Percentiles rank a stretch among this genome's conserved stretches.
Conservation (phyloP, 2,888 invertebrate genomes). For the Anthophora plumipes region DNA sequence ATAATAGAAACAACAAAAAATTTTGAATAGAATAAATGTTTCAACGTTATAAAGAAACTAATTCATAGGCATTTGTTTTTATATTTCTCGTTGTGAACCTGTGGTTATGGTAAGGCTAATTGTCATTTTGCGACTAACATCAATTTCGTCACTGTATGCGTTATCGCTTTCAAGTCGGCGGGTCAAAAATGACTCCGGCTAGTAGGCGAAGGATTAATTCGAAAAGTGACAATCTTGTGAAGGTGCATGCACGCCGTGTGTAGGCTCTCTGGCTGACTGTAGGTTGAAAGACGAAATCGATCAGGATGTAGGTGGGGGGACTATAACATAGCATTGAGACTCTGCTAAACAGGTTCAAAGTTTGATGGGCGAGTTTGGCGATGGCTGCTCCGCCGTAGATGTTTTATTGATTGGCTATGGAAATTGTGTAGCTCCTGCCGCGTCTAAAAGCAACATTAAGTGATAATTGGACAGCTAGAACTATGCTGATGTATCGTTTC, state of each 20-base stretch:
- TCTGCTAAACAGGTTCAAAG: slow-evolving; percentile 20
- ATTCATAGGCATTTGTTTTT: too few relatives aligned
- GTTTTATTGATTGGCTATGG: slow-evolving; percentile 48
- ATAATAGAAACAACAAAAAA: too few relatives aligned
- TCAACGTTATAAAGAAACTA: too few relatives aligned
- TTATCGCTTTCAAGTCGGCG: too few relatives aligned
- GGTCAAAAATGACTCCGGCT: too few relatives aligned
- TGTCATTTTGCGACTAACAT: too few relatives aligned
- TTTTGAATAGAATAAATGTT: too few relatives aligned
- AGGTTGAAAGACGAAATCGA: slow-evolving; percentile 7
- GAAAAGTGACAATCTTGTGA: too few relatives aligned
- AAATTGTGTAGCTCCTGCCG: slow-evolving; percentile 26
- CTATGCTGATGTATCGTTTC: slow-evolving; percentile 8
- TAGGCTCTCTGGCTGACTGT: background rate
- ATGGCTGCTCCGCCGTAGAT: slow-evolving; percentile 4
- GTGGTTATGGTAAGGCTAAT: too few relatives aligned
- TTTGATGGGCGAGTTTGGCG: slow-evolving; percentile 14
- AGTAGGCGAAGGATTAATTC: too few relatives aligned
- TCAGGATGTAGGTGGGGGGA: background rate
- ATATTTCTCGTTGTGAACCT: too few relatives aligned
- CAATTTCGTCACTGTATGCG: too few relatives aligned
- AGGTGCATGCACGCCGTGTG: background rate
- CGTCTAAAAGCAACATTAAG: slow-evolving; percentile 22
- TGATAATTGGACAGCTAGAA: slow-evolving; percentile 11
- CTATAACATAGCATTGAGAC: background rate